These are phyloP conservation scores for Dione vanillae DNA, from an alignment of 2,888 invertebrate species.

Conservation along the genomic window DNA sequence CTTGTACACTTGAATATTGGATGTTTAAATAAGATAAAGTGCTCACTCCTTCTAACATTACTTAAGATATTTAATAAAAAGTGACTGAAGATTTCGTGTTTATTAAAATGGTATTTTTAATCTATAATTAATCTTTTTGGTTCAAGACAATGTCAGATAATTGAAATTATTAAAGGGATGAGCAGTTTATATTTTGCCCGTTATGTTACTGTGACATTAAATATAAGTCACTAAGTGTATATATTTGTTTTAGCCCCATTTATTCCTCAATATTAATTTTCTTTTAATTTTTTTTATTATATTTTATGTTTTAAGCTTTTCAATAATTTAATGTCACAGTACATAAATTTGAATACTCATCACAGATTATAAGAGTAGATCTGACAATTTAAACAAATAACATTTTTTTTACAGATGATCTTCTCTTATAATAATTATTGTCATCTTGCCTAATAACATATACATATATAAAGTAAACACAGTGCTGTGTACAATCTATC, in stretches of 20 bases:
- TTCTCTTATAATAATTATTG: neutral
- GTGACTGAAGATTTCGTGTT: neutral
- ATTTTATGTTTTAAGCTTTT: no score
- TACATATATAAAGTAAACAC: neutral
- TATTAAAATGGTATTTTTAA: no score
- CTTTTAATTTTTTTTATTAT: no score
- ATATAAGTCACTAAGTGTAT: neutral
- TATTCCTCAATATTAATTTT: no score
- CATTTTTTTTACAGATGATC: neutral
- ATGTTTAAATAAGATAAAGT: neutral
- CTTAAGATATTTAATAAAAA: neutral
- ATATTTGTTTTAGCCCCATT: no score
- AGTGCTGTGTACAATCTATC: neutral
- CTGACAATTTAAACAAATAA: neutral
- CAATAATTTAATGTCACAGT: slow-evolving; percentile 7
- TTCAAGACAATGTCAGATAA: neutral
- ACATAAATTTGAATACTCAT: slow-evolving; percentile 1
- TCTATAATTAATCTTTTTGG: neutral
- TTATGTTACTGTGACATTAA: slow-evolving; percentile 8
- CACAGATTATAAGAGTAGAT: neutral
- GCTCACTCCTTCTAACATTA: neutral
- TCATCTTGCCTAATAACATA: slow-evolving; percentile 3
- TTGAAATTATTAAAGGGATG: neutral
- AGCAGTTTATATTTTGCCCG: neutral
- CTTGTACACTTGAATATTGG: neutral